Percentiles rank a stretch among this genome's conserved stretches.
Conservation (phyloP, 1,140 invertebrate genomes). For the Holotrichia oblita region DNA sequence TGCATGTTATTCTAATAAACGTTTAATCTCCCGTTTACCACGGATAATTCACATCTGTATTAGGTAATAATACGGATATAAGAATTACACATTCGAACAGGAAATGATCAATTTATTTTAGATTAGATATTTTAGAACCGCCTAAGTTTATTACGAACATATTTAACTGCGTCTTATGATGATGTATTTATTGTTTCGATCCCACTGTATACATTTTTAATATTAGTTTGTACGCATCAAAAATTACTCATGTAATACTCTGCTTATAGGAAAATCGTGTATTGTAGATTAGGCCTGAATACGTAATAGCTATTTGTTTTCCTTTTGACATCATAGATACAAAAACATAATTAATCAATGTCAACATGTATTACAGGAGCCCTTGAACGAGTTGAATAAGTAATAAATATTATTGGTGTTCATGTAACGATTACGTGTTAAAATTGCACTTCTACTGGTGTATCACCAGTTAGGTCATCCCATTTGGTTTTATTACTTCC, state of each 20-base stretch:
- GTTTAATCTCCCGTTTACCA: too few species aligned
- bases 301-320: not conserved
- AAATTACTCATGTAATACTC: too few species aligned
- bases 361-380: not conserved
- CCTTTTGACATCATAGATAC: not conserved
- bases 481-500: constrained; percentile 27
- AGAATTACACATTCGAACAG: too few species aligned
- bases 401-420: not conserved
- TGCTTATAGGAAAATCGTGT: not conserved
- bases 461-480: not conserved
- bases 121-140: too few species aligned
- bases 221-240: too few species aligned
- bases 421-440: not conserved
- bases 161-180: too few species aligned
- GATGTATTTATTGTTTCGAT: too few species aligned
- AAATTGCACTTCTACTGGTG: not conserved
- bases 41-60: too few species aligned
- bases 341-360: constrained; percentile 6
- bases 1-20: not conserved
- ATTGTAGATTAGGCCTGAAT: not conserved
- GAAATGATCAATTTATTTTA: too few species aligned
- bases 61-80: too few species aligned
- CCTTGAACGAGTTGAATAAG: not conserved
- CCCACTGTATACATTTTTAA: too few species aligned
- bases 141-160: too few species aligned